A percentile compares a stretch with the other conserved stretches of the same genome.
phyloP scores from a whole-genome alignment of 1,140 invertebrate species.

The Eriosoma lanigerum region DNA sequence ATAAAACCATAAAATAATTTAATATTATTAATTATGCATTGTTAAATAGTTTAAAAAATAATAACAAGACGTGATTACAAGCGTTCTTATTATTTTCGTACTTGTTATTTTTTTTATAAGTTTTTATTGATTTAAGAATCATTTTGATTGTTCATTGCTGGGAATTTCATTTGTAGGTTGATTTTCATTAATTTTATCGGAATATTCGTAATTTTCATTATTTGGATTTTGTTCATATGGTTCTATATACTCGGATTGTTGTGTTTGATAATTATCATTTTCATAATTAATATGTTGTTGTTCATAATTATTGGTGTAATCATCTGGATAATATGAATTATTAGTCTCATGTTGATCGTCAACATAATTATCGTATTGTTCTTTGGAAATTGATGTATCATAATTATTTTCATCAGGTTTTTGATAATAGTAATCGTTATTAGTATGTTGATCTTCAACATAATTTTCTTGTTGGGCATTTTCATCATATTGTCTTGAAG shows the following conservation, averaged over 20 bases:
- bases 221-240: neutral
- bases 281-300: neutral
- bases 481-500: neutral
- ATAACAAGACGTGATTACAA: neutral
- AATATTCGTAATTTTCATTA: neutral
- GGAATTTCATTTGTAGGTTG: neutral
- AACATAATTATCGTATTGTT: conserved; percentile 14
- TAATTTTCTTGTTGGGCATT: neutral
- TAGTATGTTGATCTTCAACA: neutral
- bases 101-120: neutral
- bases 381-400: neutral
- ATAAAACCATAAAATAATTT: too few relatives aligned
- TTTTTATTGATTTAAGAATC: neutral
- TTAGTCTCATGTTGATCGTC: neutral
- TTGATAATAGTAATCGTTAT: conserved; percentile 22
- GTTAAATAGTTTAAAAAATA: neutral
- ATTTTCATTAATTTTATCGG: neutral
- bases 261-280: conserved; percentile 1
- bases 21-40: too few relatives aligned
- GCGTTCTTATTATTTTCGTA: neutral
- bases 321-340: neutral
- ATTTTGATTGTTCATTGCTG: neutral
- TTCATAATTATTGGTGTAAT: neutral
- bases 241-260: neutral
- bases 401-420: neutral